Evolutionary conservation across 2,888 invertebrate species (phyloP).

Genomic region (Allolobophora icterica): DNA sequence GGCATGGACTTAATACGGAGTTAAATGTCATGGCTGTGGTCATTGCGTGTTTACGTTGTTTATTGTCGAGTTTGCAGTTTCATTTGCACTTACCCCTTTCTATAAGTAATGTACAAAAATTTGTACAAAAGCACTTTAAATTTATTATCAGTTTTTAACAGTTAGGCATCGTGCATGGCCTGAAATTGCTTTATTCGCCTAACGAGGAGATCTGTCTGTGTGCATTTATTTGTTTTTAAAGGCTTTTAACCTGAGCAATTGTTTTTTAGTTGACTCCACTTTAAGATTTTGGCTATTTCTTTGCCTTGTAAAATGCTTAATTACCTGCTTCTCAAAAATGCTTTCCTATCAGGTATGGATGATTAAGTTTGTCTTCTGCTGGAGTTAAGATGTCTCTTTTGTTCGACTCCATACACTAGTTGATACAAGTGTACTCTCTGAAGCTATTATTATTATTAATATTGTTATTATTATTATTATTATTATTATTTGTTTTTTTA

Average conservation of each 20-base stretch:
- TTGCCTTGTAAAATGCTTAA: not conserved
- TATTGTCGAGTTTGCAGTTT: not conserved
- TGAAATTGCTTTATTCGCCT: not conserved
- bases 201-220: not conserved
- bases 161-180: not conserved
- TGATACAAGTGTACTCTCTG: too few relatives aligned
- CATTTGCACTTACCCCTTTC: not conserved
- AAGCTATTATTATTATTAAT: too few relatives aligned
- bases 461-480: too few relatives aligned
- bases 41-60: not conserved
- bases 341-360: too few relatives aligned
- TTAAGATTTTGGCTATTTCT: too few relatives aligned
- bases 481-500: too few relatives aligned
- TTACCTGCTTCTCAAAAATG: too few relatives aligned
- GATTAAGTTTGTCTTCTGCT: too few relatives aligned
- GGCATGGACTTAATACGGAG: too few relatives aligned
- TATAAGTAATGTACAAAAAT: not conserved
- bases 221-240: too few relatives aligned
- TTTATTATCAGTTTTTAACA: not conserved
- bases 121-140: not conserved
- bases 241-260: not conserved
- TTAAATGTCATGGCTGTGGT: conserved; percentile 9
- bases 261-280: not conserved
- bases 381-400: too few relatives aligned
- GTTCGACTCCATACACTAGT: too few relatives aligned